Percentiles rank a stretch among this genome's conserved stretches.
Conservation (phyloP, 2,113 vertebrate species). For the Gambusia holbrooki region DNA sequence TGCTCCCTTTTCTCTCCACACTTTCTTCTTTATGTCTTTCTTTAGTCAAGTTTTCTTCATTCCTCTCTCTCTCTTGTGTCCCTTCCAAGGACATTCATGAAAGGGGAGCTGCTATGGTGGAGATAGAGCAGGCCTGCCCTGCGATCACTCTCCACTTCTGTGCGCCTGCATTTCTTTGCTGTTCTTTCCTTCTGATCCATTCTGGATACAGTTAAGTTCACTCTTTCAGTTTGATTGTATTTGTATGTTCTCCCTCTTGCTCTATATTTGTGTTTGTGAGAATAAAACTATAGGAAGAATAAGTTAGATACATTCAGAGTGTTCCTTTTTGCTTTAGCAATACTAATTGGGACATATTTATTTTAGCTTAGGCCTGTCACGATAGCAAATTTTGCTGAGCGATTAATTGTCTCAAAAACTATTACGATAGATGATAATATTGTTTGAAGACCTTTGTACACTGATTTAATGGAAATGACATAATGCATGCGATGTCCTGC, state of each 20-base stretch:
- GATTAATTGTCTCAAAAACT: too few relatives aligned
- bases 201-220: slow-evolving; percentile 66
- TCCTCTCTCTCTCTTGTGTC: slow-evolving; percentile 74
- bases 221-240: slow-evolving; percentile 66
- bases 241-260: slow-evolving; percentile 42
- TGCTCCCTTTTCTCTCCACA: slow-evolving; percentile 55
- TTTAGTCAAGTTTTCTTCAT: slow-evolving; percentile 48
- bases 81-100: slow-evolving; percentile 91
- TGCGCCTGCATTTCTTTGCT: slow-evolving; percentile 61
- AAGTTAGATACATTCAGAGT: slow-evolving; percentile 17
- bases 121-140: slow-evolving; percentile 58
- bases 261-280: slow-evolving; percentile 30
- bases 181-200: slow-evolving; percentile 65
- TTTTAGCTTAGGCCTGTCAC: background rate
- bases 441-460: too few relatives aligned
- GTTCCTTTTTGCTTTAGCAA: background rate
- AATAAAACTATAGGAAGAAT: slow-evolving; percentile 36
- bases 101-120: slow-evolving; percentile 64
- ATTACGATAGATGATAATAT: too few relatives aligned
- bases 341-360: slow-evolving; percentile 16
- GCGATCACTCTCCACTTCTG: slow-evolving; percentile 52
- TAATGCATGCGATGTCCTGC: too few relatives aligned
- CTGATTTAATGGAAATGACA: too few relatives aligned
- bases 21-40: slow-evolving; percentile 47
- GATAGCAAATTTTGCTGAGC: too few relatives aligned